Conservation (phyloP, 1,140 invertebrate species). For the Chironomus striatipennis region DNA sequence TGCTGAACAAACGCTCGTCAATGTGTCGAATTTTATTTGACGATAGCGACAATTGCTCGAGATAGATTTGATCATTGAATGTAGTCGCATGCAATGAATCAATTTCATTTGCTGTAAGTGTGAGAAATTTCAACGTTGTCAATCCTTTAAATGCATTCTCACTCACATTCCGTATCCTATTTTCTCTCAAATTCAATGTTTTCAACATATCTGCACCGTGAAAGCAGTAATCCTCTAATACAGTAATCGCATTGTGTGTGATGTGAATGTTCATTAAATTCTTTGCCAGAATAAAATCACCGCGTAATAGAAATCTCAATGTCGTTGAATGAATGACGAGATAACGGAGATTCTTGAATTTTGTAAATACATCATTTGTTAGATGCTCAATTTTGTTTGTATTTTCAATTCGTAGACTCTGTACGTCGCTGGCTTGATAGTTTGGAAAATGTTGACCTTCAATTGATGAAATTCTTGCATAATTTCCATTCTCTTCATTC, state of each 20-base stretch:
- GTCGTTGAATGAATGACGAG: not conserved
- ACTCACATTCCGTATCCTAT: not conserved
- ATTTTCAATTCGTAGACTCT: not conserved
- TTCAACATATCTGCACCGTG: not conserved
- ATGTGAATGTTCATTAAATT: not conserved
- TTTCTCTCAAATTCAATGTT: not conserved
- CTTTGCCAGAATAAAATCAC: not conserved
- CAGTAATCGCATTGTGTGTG: not conserved
- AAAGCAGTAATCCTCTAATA: not conserved
- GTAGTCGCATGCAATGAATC: not conserved
- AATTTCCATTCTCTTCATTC: not conserved
- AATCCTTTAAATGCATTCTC: conserved; percentile 16
- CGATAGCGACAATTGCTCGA: not conserved
- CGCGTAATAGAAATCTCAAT: not conserved
- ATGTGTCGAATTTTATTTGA: not conserved
- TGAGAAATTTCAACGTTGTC: not conserved
- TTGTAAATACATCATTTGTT: not conserved
- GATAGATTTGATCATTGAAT: not conserved
- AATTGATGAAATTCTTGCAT: not conserved
- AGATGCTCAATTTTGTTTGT: not conserved
- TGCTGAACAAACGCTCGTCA: conserved; percentile 2
- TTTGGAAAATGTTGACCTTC: not conserved
- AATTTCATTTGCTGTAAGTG: not conserved
- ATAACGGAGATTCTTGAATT: not conserved
- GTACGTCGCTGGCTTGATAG: not conserved